Evolutionary conservation across 2,113 vertebrate species (phyloP).

Genomic region (Hippolais icterina): DNA sequence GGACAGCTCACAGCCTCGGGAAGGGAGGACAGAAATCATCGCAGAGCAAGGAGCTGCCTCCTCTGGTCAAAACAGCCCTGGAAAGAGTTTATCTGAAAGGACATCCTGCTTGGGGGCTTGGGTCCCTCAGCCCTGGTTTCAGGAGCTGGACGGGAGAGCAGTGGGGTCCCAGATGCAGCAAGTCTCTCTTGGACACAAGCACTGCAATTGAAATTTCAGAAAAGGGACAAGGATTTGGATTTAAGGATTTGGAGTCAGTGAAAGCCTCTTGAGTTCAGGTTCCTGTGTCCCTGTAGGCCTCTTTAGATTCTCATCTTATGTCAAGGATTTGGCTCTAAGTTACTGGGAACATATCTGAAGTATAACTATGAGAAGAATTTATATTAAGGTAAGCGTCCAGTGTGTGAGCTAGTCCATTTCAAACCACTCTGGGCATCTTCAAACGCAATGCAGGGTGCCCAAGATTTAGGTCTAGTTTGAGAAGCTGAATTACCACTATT

Average conservation of each 20-base stretch:
- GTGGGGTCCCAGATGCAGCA: accelerated
- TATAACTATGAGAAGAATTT: background rate
- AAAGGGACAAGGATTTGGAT: background rate
- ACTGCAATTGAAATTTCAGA: background rate
- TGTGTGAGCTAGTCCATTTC: background rate
- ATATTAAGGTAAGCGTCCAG: background rate
- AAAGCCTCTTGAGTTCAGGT: background rate
- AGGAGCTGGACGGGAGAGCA: background rate
- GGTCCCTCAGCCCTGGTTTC: background rate
- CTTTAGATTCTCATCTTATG: background rate
- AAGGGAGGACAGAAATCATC: background rate
- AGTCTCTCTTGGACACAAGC: background rate
- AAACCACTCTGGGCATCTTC: background rate
- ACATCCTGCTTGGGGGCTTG: background rate
- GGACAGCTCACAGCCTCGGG: background rate
- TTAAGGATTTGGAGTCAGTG: background rate
- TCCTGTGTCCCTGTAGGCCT: background rate
- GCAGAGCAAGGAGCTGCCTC: background rate
- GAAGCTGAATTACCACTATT: background rate
- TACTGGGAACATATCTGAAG: background rate
- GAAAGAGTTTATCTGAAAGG: background rate
- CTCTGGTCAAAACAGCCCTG: background rate
- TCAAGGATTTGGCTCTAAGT: background rate
- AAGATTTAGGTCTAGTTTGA: background rate
- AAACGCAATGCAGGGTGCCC: accelerated